Evolutionary conservation across 2,888 invertebrate genomes (phyloP).

Genomic region (Orchesellides sinensis): DNA sequence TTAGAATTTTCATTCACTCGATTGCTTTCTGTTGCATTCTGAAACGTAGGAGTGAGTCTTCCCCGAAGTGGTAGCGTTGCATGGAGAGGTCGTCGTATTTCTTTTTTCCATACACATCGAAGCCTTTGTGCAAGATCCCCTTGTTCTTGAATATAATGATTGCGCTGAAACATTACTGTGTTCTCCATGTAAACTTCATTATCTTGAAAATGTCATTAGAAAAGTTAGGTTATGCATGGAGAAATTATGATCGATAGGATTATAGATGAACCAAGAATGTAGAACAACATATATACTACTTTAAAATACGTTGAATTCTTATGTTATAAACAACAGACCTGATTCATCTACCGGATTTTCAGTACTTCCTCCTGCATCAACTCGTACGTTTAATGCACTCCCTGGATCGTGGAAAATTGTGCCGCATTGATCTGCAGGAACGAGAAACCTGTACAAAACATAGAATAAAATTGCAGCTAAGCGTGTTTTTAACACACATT

Average conservation of each 20-base stretch:
- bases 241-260: background rate
- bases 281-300: background rate
- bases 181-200: conserved; percentile 74
- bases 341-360: background rate
- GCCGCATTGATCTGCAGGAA: conserved; percentile 72
- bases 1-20: background rate
- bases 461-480: background rate
- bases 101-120: conserved; percentile 74
- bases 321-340: conserved; percentile 2
- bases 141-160: conserved; percentile 73
- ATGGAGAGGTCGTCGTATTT: conserved; percentile 69
- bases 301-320: too few species aligned
- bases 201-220: conserved; percentile 15
- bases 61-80: conserved; percentile 68
- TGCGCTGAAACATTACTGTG: conserved; percentile 73
- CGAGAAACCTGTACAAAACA: conserved; percentile 67
- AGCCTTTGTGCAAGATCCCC: conserved; percentile 73
- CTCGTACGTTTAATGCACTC: too few species aligned
- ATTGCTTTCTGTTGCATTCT: background rate
- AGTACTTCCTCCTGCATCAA: too few species aligned
- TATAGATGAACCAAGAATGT: background rate
- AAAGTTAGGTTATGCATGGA: too few species aligned
- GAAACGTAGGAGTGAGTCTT: background rate
- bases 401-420: conserved; percentile 69
- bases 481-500: background rate